Evolutionary conservation across 2,888 invertebrate genomes (phyloP).

Genomic region (Hydrotaea cyrtoneurina): DNA sequence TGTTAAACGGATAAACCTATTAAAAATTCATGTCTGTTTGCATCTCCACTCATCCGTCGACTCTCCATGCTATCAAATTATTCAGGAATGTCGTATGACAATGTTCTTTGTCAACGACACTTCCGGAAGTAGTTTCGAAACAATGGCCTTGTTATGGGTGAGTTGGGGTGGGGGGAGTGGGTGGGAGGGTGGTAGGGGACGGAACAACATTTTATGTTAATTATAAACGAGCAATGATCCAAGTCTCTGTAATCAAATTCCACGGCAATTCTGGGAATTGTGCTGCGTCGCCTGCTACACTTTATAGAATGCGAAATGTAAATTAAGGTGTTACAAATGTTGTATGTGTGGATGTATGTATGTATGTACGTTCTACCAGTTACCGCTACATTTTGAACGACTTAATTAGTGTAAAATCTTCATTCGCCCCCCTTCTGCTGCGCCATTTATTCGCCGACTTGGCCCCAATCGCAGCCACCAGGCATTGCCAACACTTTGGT

Average conservation of each 20-base stretch:
- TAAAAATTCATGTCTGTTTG: neutral
- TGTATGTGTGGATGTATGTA: too few relatives aligned
- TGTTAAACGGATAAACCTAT: neutral
- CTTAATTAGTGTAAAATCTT: slow-evolving; percentile 53
- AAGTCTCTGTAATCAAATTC: neutral
- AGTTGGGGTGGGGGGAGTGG: too few relatives aligned
- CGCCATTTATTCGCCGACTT: neutral
- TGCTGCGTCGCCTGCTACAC: slow-evolving; percentile 1
- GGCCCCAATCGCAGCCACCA: neutral
- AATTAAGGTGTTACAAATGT: slow-evolving; percentile 48
- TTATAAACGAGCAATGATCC: slow-evolving; percentile 21
- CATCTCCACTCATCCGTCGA: neutral
- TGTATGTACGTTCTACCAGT: slow-evolving; percentile 49
- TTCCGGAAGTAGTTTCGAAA: neutral
- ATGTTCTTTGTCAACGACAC: neutral
- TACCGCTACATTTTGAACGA: slow-evolving; percentile 50
- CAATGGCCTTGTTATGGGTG: too few relatives aligned
- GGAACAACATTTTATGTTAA: neutral
- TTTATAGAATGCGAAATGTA: slow-evolving; percentile 48
- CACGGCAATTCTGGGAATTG: slow-evolving; percentile 20
- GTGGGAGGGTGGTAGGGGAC: neutral
- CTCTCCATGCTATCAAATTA: neutral
- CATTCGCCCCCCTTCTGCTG: slow-evolving; percentile 17
- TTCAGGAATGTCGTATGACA: neutral
- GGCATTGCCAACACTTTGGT: neutral